Evolutionary conservation across 2,797 vertebrate genomes (phyloP), one percentile per base, ranked within the genome.

Genomic region (Hephaestus fuliginosus): DNA sequence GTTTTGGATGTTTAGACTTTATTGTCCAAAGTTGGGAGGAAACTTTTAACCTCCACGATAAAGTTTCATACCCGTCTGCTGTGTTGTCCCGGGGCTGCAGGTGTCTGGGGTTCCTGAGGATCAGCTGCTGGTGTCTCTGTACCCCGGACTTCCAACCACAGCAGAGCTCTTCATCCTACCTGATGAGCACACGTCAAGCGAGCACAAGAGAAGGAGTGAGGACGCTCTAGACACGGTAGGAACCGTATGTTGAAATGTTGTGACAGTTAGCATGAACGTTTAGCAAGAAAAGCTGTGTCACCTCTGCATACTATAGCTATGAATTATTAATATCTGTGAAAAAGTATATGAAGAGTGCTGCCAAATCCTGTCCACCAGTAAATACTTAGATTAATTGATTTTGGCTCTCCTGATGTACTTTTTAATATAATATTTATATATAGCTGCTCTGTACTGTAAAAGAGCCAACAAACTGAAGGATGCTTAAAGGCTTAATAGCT

Each of bases 121-220:
- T 20, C 97, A 97, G 94, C 94, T 99, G 88, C 92, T 98, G 20
- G 97, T 99, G n/a, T 97, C 97, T 14, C 92, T 99, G 80, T 98
- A 98, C 84, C 97, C 97, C 3, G 98, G 97, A 53, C 94, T 98
- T 69, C 98, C 98, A 12, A 98, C 97, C 0, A 96, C 97, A 43
- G 98, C 97, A 17, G 98, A 99, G 63, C 97, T 99, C 64, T 99
- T 98, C 77, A 96, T 99, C 70, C 93, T 99, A 10, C 97, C 98
- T 33, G 93, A 95, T 33, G 96, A 94, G 85, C 96, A 96, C n/a
- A 73, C 71, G 3, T 83, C 92, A 28, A 95, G 94, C 0, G 96
- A 97, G 87, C 95, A 96, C 89, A 97, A 96, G 92, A 96, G 95
- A 93, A 95, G 92, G 78, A 94, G 76, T 0, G 96, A 96, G 80